Percentiles rank a stretch among this genome's conserved stretches.
Evolutionary conservation across 2,113 vertebrate genomes (phyloP).

Genomic region (Arvicanthis niloticus): DNA sequence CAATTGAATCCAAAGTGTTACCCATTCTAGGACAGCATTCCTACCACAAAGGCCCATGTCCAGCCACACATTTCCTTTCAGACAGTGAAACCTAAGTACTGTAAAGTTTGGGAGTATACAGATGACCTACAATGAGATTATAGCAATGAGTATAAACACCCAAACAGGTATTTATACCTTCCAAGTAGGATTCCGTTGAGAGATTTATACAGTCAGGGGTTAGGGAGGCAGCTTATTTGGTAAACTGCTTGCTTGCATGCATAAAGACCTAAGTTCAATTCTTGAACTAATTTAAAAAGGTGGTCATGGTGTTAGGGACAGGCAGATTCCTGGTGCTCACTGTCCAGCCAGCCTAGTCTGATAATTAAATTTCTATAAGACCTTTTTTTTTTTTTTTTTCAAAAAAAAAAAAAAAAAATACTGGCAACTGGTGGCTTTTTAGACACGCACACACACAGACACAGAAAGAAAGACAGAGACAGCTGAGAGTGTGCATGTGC

Average conservation of each 20-base stretch:
- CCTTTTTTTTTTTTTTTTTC: neutral
- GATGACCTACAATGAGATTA: neutral
- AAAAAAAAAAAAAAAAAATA: too few relatives aligned
- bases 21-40: neutral
- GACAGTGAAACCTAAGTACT: conserved; percentile 19
- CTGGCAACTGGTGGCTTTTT: neutral
- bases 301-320: neutral
- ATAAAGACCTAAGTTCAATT: neutral
- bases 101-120: neutral
- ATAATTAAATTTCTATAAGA: neutral
- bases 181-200: conserved; percentile 30
- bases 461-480: neutral
- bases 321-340: neutral
- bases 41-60: neutral
- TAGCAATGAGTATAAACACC: conserved; percentile 1
- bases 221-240: neutral
- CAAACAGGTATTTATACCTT: neutral
- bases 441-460: neutral
- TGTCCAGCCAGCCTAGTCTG: neutral
- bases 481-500: neutral
- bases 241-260: neutral
- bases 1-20: neutral
- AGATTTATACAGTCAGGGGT: neutral
- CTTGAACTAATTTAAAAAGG: neutral
- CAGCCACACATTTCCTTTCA: conserved; percentile 19